phyloP scores from a whole-genome alignment of 2,888 invertebrate genomes.

The Chloromyia formosa region DNA sequence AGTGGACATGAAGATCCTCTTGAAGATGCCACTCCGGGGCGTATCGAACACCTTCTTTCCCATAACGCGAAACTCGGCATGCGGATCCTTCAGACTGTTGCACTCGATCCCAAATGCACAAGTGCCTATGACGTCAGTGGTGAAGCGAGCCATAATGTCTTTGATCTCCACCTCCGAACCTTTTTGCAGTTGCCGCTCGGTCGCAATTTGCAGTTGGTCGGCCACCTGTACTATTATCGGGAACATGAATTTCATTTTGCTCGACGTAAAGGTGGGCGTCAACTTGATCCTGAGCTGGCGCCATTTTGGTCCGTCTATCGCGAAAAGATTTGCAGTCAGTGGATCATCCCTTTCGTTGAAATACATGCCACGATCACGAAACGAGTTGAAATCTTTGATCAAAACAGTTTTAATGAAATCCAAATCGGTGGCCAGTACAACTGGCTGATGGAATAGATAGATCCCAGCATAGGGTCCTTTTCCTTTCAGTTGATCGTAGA shows the following conservation, averaged over 20 bases:
- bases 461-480: slow-evolving; percentile 49
- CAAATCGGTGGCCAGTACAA: slow-evolving; percentile 51
- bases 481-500: slow-evolving; percentile 51
- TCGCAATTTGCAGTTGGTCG: slow-evolving; percentile 48
- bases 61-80: slow-evolving; percentile 60
- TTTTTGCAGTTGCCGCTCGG: slow-evolving; percentile 50
- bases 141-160: slow-evolving; percentile 62
- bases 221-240: slow-evolving; percentile 52
- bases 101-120: slow-evolving; percentile 66
- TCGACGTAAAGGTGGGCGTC: slow-evolving; percentile 66
- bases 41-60: slow-evolving; percentile 53
- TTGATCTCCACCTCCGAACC: slow-evolving; percentile 59
- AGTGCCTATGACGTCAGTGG: slow-evolving; percentile 66
- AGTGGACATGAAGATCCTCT: slow-evolving; percentile 46
- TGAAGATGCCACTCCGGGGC: slow-evolving; percentile 46
- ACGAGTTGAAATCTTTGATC: slow-evolving; percentile 62
- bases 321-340: slow-evolving; percentile 60
- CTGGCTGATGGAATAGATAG: slow-evolving; percentile 30
- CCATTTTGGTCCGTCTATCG: slow-evolving; percentile 64
- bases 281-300: slow-evolving; percentile 63
- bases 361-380: slow-evolving; percentile 59
- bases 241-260: slow-evolving; percentile 63
- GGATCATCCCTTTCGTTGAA: slow-evolving; percentile 61
- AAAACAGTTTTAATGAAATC: slow-evolving; percentile 56
- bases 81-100: slow-evolving; percentile 62